Conservation (phyloP, 1,140 invertebrate species). For the Drosophila rufa region DNA sequence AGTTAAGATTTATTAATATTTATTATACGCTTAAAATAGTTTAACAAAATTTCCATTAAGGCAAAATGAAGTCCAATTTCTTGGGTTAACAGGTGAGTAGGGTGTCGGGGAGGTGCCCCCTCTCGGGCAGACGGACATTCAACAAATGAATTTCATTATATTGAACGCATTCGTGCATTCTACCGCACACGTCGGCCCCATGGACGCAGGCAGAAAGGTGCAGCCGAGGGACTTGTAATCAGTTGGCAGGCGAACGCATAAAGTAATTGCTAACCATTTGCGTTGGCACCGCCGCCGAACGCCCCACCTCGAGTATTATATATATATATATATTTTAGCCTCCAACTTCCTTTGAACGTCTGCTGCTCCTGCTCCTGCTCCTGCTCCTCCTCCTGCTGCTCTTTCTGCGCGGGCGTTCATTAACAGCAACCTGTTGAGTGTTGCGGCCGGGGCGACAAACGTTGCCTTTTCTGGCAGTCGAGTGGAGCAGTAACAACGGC, state of each 20-base stretch:
- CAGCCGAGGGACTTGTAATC: constrained; percentile 77
- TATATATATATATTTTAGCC: constrained; percentile 3
- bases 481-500: constrained; percentile 5
- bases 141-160: constrained; percentile 83
- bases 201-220: constrained; percentile 34
- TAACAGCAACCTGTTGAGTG: constrained; percentile 81
- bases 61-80: no score
- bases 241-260: constrained; percentile 82
- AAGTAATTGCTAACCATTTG: constrained; percentile 83
- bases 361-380: constrained; percentile 1
- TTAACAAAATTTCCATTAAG: neutral
- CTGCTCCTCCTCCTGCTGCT: constrained; percentile 1
- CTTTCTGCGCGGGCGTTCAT: constrained; percentile 76
- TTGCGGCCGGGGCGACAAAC: constrained; percentile 73
- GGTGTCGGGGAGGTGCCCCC: constrained; percentile 8
- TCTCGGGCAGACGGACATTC: constrained; percentile 43
- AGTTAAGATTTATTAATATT: neutral
- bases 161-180: constrained; percentile 81
- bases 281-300: constrained; percentile 70
- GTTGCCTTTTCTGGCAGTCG: constrained; percentile 70
- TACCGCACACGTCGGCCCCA: constrained; percentile 74
- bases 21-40: no score
- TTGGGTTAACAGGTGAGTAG: constrained; percentile 19
- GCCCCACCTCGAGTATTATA: constrained; percentile 2
- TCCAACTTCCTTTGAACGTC: constrained; percentile 7